phyloP scores from a whole-genome alignment of 2,888 invertebrate species.

The Oxystoma pomonae region DNA sequence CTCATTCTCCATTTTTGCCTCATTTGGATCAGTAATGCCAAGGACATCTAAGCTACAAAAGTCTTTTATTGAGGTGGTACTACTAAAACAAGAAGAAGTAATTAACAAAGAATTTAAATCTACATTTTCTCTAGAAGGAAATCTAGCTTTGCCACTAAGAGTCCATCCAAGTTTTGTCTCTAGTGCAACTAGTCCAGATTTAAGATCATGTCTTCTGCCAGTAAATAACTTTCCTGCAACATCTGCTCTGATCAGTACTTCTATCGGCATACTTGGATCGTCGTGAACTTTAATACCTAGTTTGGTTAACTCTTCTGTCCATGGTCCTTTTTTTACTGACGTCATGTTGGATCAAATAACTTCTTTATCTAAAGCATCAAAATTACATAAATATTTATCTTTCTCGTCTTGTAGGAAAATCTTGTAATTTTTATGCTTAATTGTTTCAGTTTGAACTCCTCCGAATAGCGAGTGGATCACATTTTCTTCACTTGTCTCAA shows the following conservation, averaged over 20 bases:
- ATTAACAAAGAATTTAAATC: neutral
- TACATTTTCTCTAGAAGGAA: neutral
- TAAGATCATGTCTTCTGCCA: neutral
- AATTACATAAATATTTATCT: neutral
- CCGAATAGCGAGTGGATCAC: neutral
- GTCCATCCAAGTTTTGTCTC: neutral
- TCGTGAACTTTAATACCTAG: neutral
- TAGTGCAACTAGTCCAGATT: neutral
- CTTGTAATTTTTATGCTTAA: neutral
- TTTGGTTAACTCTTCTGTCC: neutral
- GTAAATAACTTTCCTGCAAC: neutral
- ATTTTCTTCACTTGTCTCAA: neutral
- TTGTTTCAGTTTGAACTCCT: neutral
- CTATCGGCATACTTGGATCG: neutral
- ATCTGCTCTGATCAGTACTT: neutral
- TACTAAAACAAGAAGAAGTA: neutral
- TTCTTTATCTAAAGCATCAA: neutral
- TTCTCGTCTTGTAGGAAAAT: neutral
- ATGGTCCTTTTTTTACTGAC: neutral
- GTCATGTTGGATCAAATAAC: neutral
- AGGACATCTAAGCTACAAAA: neutral
- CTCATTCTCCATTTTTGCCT: neutral
- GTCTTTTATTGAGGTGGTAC: neutral
- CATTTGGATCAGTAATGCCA: constrained; percentile 5
- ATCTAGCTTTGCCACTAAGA: neutral